Base-by-base conservation (phyloP, 2,888 invertebrate genomes). In the Gymnoscelis rufifasciata region DNA sequence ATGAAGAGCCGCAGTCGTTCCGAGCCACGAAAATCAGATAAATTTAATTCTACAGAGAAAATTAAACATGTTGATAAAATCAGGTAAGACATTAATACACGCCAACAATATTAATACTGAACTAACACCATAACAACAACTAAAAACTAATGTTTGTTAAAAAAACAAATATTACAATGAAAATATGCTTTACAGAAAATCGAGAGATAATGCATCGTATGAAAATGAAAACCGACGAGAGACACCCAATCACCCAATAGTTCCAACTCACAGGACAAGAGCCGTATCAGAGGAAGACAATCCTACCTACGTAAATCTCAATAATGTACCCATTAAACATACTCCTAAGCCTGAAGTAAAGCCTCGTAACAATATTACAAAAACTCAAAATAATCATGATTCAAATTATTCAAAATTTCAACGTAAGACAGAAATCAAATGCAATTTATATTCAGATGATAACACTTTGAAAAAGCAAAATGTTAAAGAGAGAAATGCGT, bases 11-110 rank as follows among this genome's bases (percentile, higher is more conserved):
- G 83, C 51, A 84, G 83, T 62, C 67, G 77, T 47, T 84, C 84
- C 1, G 84, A 80, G 54, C 83, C 83, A 38, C 76, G 79, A 12
- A 83, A 78, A 51, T 57, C 65, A 48, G 64, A 64, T 31, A 66
- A 57, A 57, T 47, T 55, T 11, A 62, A 55, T 43, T 52, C 59
- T 38, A 33, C 49, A 27, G 66, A 64, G 45, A 69, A 60, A 48
- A n/a, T n/a, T n/a, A 50, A 52, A 42, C 51, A 47, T 13, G 48
- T 53, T 27, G 58, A 61, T 28, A 58, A 60, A 43, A 47, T 51
- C 30, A 33, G 24, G 13, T 13, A 23, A 26, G 23, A 15, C 14
- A 24, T 23, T 24, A n/a, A 5, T 23, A 37, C 8, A 10, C 19
- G 1, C 15, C 19, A 35, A 35, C 11, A 5, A 5, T 35, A 10